A percentile compares a stretch with the other conserved stretches of the same genome.
These are phyloP conservation scores for Naso thynnoides DNA, from an alignment of 2,797 vertebrate species.

Conservation along the genomic window DNA sequence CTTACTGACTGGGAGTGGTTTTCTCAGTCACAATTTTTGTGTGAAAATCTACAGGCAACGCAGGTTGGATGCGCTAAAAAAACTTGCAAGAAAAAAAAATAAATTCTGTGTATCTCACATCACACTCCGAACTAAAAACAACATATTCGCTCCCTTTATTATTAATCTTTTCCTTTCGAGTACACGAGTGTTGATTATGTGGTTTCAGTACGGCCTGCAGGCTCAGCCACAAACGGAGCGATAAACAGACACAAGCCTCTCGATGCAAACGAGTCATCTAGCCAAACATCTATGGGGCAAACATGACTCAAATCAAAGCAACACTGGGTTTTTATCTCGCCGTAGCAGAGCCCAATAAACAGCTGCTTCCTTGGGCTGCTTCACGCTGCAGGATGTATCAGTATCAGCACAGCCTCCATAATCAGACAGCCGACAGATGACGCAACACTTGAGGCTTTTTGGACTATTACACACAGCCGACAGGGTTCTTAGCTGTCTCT, in stretches of 20 bases:
- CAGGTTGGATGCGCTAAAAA: too few relatives aligned
- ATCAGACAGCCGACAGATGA: conserved; percentile 73
- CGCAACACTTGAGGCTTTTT: conserved; percentile 59
- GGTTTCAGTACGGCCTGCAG: conserved; percentile 29
- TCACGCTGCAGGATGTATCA: conserved; percentile 59
- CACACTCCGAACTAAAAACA: conserved; percentile 24
- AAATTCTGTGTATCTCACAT: conserved; percentile 5
- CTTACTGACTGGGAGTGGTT: too few relatives aligned
- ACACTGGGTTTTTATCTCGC: conserved; percentile 64
- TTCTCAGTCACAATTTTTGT: too few relatives aligned
- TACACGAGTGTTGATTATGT: conserved; percentile 47
- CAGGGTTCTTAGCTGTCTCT: conserved; percentile 38
- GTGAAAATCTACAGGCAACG: too few relatives aligned
- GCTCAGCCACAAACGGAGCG: conserved; percentile 49
- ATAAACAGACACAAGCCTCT: conserved; percentile 70
- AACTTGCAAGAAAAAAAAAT: too few relatives aligned
- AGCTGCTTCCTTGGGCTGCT: conserved; percentile 64
- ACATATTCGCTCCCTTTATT: conserved; percentile 33
- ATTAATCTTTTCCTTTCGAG: conserved; percentile 46
- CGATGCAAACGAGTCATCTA: conserved; percentile 61
- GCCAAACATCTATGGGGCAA: conserved; percentile 72
- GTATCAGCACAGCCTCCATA: conserved; percentile 54
- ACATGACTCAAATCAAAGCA: conserved; percentile 67
- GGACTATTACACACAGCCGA: conserved; percentile 54
- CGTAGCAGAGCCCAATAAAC: conserved; percentile 65